Evolutionary conservation across 1,140 invertebrate genomes (phyloP), one percentile per base, ranked within the genome.

Genomic region (Melipona quadrifasciata): DNA sequence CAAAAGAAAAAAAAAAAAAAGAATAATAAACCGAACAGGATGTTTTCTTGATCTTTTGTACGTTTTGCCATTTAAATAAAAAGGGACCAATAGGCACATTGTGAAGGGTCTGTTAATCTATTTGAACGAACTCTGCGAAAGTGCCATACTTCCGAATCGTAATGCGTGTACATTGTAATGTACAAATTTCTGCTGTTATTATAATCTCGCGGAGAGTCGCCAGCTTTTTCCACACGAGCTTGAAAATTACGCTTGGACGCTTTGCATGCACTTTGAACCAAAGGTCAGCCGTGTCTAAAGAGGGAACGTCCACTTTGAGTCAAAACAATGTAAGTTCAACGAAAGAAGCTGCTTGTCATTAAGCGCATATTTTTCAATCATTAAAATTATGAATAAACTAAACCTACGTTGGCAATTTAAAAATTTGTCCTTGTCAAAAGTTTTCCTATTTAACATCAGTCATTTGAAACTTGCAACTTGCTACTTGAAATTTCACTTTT

Each of bases 61-160:
- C 21, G 16, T 21, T 34, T 27, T 1, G 51, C 11, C 53, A 1
- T 34, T 24, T 24, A 24, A 31, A 17, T 31, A 34, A 27, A 21
- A 57, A 27, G 5, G 10, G n/a, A 39, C 21, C 11, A 34, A 39
- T 12, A 10, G 39, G 2, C 5, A 51, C n/a, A 57, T 82, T 77
- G 55, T 67, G 81, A 82, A 77, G 64, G 74, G 34, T n/a, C 19
- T 10, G 57, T 31, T 31, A 2, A 57, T 55, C 39, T 47, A 24
- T 47, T 75, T 16, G 1, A 24, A 27, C 21, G 51, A 68, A 24
- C 24, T 77, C n/a, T 2, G 34, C 34, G 34, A 27, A 83, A 61
- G 0, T 61, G 11, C 39, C 75, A 39, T 71, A 53, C 75, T 83
- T 83, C 75, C 82, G 75, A 75, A 79, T 34, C 19, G 75, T 83